A percentile compares a stretch with the other conserved stretches of the same genome.
Evolutionary conservation across 2,888 invertebrate genomes (phyloP).

Genomic region (Hydrotaea diabolus): DNA sequence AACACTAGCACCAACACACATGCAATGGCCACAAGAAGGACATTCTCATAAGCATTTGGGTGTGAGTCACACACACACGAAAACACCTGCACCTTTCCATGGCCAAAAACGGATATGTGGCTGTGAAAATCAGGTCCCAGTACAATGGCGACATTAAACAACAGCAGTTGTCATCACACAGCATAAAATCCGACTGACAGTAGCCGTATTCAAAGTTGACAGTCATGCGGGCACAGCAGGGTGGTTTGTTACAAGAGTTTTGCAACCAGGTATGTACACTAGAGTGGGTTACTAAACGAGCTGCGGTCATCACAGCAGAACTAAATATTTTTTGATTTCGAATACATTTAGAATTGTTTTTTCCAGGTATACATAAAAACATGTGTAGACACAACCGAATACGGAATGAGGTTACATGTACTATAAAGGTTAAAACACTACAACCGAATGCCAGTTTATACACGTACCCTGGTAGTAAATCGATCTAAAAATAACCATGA

Average conservation of each 20-base stretch:
- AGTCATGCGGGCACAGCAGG: conserved; percentile 18
- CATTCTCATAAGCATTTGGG: neutral
- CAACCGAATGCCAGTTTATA: too few relatives aligned
- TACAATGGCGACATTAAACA: neutral
- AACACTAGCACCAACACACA: neutral
- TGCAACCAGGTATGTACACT: too few relatives aligned
- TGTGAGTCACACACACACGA: neutral
- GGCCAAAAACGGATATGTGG: neutral
- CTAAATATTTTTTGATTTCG: too few relatives aligned
- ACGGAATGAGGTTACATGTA: too few relatives aligned
- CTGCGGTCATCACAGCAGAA: too few relatives aligned
- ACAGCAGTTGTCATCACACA: conserved; percentile 38
- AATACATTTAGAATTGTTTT: too few relatives aligned
- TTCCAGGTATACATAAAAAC: too few relatives aligned
- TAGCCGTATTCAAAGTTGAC: conserved; percentile 14
- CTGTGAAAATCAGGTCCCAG: neutral
- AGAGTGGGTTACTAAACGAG: too few relatives aligned
- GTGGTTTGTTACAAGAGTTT: conserved; percentile 18
- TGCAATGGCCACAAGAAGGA: neutral
- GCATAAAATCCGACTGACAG: conserved; percentile 45
- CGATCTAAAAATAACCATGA: too few relatives aligned
- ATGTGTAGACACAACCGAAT: too few relatives aligned
- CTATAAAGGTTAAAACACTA: too few relatives aligned
- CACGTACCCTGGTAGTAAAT: too few relatives aligned
- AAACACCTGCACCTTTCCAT: neutral